phyloP scores from a whole-genome alignment of 1,140 invertebrate species.

The Eriosoma lanigerum region DNA sequence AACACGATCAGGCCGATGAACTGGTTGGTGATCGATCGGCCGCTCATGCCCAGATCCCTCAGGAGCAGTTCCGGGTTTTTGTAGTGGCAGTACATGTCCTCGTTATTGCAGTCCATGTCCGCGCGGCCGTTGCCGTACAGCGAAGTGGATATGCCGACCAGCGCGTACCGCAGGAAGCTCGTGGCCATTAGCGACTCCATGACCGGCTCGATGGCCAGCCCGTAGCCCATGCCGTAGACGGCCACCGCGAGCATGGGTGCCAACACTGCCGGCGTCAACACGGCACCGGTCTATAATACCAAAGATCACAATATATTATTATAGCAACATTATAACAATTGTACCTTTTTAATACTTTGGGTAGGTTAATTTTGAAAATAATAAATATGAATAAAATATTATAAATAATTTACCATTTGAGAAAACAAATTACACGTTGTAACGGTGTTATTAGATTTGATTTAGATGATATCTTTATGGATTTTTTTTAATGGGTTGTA shows the following conservation, averaged over 20 bases:
- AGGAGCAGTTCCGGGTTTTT: constrained; percentile 57
- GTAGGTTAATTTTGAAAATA: too few species aligned
- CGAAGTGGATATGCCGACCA: constrained; percentile 62
- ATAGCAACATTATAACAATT: too few species aligned
- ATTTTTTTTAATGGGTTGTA: too few species aligned
- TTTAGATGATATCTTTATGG: too few species aligned
- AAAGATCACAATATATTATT: too few species aligned
- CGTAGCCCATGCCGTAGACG: constrained; percentile 60
- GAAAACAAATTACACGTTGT: too few species aligned
- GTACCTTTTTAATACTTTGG: too few species aligned
- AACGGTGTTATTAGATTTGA: too few species aligned
- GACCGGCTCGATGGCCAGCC: constrained; percentile 59
- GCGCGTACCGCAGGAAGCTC: constrained; percentile 64
- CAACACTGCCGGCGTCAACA: constrained; percentile 58
- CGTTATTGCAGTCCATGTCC: constrained; percentile 52
- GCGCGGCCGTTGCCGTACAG: constrained; percentile 61
- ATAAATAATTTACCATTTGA: too few species aligned
- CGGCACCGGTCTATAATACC: constrained; percentile 59
- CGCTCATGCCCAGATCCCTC: constrained; percentile 61
- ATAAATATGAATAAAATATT: too few species aligned
- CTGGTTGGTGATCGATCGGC: constrained; percentile 56
- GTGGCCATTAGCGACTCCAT: constrained; percentile 63
- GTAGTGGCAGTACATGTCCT: constrained; percentile 56
- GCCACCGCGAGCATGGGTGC: constrained; percentile 58
- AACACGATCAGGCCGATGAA: constrained; percentile 60